Conservation (phyloP, 2,888 invertebrate species). For the Amblyteles armatorius region DNA sequence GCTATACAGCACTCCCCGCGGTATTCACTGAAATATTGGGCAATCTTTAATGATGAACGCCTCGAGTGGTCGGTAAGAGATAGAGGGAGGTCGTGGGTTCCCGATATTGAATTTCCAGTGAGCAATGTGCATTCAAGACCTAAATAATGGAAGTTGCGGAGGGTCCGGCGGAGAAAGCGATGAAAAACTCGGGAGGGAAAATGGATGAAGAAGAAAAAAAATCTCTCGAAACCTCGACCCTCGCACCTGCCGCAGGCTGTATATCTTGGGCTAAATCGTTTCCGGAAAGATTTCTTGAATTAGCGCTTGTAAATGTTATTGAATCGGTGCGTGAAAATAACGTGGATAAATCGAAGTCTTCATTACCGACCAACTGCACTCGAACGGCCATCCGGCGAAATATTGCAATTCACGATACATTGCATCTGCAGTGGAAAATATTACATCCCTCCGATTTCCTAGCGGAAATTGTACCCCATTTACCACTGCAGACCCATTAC, state of each 20-base stretch:
- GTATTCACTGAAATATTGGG: slow-evolving; percentile 26
- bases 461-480: background rate
- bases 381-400: background rate
- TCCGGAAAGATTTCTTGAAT: background rate
- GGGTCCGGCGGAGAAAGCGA: background rate
- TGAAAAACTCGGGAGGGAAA: slow-evolving; percentile 2
- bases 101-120: slow-evolving; percentile 33
- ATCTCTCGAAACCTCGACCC: slow-evolving; percentile 1
- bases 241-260: slow-evolving; percentile 4
- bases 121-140: slow-evolving; percentile 16
- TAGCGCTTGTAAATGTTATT: background rate
- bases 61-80: slow-evolving; percentile 18
- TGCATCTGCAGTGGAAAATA: background rate
- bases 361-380: background rate
- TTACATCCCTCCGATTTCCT: background rate
- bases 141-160: slow-evolving; percentile 8
- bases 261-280: slow-evolving; percentile 1
- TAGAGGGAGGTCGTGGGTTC: background rate
- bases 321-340: background rate
- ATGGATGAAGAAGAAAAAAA: background rate
- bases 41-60: slow-evolving; percentile 31
- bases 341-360: background rate
- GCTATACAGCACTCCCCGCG: background rate
- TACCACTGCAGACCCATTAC: too few relatives aligned
- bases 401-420: background rate